A percentile compares a stretch with the other conserved stretches of the same genome.
Conservation (phyloP, 1,140 invertebrate species). For the Belonocnema kinseyi region DNA sequence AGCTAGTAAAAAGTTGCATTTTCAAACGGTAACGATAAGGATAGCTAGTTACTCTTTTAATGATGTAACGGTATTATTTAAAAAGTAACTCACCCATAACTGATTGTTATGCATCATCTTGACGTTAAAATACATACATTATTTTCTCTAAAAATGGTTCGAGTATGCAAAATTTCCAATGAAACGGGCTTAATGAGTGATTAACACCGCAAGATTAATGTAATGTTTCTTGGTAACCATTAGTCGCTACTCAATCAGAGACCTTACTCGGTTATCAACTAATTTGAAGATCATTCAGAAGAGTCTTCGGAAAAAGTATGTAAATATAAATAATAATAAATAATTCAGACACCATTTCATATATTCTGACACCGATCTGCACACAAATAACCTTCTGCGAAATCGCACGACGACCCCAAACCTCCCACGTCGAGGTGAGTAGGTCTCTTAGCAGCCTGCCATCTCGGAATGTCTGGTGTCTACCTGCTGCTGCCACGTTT, state of each 20-base stretch:
- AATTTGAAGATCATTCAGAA: neutral
- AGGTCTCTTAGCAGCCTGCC: conserved; percentile 24
- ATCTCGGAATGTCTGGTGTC: conserved; percentile 20
- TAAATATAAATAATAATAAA: conserved; percentile 18
- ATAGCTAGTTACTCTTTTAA: no score
- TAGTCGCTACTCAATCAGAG: neutral
- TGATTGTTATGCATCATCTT: no score
- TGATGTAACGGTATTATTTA: no score
- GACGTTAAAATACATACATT: no score
- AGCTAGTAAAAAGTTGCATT: no score
- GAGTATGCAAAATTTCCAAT: no score
- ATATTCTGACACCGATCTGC: conserved; percentile 23
- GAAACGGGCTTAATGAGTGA: conserved; percentile 1
- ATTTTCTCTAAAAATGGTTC: no score
- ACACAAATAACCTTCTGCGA: conserved; percentile 13
- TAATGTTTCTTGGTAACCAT: neutral
- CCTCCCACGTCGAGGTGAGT: conserved; percentile 25
- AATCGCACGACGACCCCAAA: conserved; percentile 29
- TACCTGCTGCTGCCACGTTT: conserved; percentile 22
- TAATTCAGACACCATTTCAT: neutral
- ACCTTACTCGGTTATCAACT: neutral
- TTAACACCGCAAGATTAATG: neutral
- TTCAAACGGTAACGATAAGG: no score
- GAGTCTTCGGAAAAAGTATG: neutral
- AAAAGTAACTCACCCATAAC: no score